Conservation (phyloP, 2,888 invertebrate species). For the Drosophila pegasa region DNA sequence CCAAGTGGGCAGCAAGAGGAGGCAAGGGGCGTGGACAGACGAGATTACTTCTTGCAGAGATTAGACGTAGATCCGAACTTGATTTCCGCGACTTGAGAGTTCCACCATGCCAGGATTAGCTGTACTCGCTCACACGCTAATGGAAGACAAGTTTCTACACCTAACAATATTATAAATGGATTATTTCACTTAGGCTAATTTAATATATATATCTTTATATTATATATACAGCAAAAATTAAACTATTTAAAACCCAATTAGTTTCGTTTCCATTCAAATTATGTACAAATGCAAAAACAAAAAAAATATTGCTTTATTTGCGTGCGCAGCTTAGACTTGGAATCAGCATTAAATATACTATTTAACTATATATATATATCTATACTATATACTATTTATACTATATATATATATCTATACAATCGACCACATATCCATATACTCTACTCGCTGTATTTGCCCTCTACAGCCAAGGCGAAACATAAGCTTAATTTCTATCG, state of each 20-base stretch:
- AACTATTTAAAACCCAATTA: neutral
- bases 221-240: neutral
- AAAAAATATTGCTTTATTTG: constrained; percentile 3
- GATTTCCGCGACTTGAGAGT: too few relatives aligned
- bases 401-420: too few relatives aligned
- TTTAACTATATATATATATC: constrained; percentile 1
- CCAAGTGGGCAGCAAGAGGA: too few relatives aligned
- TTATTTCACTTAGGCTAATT: constrained; percentile 3
- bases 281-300: constrained; percentile 7
- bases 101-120: too few relatives aligned
- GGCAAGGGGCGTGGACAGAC: too few relatives aligned
- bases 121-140: too few relatives aligned
- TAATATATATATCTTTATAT: neutral
- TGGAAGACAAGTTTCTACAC: constrained; percentile 8
- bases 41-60: too few relatives aligned
- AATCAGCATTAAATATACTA: neutral
- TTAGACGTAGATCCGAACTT: too few relatives aligned
- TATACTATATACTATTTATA: too few relatives aligned
- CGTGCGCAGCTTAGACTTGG: neutral
- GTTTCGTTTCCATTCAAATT: constrained; percentile 10
- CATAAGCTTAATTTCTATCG: neutral
- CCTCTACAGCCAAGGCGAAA: neutral
- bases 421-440: constrained; percentile 1
- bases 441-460: neutral
- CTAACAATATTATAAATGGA: neutral